phyloP scores from a whole-genome alignment of 2,797 vertebrate genomes.

The Pseudocheirus occidentalis region DNA sequence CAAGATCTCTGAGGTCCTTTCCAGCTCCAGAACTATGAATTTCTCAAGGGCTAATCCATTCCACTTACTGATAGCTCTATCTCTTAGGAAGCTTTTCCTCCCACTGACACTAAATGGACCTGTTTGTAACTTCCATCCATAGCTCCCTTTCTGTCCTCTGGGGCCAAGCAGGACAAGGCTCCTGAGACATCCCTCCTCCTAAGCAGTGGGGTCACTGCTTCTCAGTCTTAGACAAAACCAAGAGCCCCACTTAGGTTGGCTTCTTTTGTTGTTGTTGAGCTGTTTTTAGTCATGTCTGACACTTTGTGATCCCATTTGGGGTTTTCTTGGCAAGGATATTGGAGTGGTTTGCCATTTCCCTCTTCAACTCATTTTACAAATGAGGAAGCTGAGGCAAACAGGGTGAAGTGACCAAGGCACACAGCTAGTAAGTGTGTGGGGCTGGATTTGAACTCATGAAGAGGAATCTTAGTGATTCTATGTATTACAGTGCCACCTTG shows the following conservation, averaged over 20 bases:
- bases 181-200: not conserved
- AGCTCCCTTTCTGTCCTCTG: not conserved
- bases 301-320: not conserved
- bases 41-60: not conserved
- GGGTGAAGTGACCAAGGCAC: not conserved
- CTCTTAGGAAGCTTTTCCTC: not conserved
- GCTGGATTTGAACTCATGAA: not conserved
- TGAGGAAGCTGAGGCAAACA: not conserved
- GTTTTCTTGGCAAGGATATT: not conserved
- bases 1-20: not conserved
- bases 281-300: not conserved
- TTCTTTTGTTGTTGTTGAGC: not conserved
- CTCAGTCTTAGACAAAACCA: not conserved
- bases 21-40: not conserved
- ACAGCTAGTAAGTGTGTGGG: not conserved
- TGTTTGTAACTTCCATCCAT: not conserved
- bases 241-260: not conserved
- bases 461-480: not conserved
- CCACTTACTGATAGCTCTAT: not conserved
- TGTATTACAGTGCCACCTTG: not conserved
- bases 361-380: not conserved
- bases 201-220: not conserved
- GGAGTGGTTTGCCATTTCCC: not conserved
- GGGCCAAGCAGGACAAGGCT: not conserved
- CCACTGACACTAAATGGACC: not conserved